phyloP scores from a whole-genome alignment of 2,888 invertebrate species.

The Teinopalpus imperialis region DNA sequence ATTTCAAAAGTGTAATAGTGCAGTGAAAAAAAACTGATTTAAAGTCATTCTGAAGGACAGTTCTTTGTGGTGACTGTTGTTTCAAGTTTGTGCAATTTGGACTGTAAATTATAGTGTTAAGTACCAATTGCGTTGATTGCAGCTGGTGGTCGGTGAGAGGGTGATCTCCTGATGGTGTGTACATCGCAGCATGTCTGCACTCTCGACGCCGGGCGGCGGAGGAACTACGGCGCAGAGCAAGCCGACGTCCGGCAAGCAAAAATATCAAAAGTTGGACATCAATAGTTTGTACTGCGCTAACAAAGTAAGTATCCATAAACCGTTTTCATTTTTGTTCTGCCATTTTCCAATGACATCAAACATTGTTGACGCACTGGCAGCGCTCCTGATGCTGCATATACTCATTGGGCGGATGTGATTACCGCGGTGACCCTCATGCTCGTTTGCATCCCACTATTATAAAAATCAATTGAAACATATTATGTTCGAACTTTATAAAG shows the following conservation, averaged over 20 bases:
- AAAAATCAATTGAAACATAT: too few species aligned
- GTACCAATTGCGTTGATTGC: slow-evolving; percentile 57
- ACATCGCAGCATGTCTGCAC: slow-evolving; percentile 98
- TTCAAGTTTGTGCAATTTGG: slow-evolving; percentile 39
- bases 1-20: slow-evolving; percentile 21
- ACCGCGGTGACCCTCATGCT: too few species aligned
- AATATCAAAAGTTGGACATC: slow-evolving; percentile 98
- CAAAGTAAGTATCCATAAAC: slow-evolving; percentile 82
- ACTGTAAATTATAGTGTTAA: slow-evolving; percentile 37
- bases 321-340: neutral
- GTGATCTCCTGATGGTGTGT: slow-evolving; percentile 90
- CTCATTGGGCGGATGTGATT: too few species aligned
- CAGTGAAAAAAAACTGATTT: slow-evolving; percentile 15
- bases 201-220: slow-evolving; percentile 91
- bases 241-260: slow-evolving; percentile 90
- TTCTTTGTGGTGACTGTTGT: slow-evolving; percentile 37
- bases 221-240: slow-evolving; percentile 81
- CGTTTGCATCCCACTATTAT: too few species aligned
- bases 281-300: slow-evolving; percentile 97
- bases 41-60: slow-evolving; percentile 43
- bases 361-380: too few species aligned
- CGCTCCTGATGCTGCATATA: too few species aligned
- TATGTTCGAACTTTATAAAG: too few species aligned
- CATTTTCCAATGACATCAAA: too few species aligned
- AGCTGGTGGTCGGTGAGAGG: slow-evolving; percentile 78